Base-by-base conservation (phyloP, 2,797 vertebrate species). In the Sciurus carolinensis region DNA sequence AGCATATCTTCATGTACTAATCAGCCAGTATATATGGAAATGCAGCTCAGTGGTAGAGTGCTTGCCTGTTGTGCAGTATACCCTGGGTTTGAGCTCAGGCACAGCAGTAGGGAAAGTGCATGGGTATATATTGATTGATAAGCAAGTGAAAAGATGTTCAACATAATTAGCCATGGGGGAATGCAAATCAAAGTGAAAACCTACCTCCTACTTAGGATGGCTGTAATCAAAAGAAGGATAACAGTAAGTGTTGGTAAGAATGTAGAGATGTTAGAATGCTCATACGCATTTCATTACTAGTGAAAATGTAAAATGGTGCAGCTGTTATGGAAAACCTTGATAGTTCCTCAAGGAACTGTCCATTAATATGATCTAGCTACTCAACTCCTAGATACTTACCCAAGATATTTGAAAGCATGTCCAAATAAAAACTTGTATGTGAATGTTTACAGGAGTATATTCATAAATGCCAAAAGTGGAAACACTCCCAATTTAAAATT, bases 181-280 rank as follows among this genome's bases (percentile, higher is more conserved):
- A 83, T 93, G 52, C 44, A 89, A 95, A 84, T 91, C 36, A 90
- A 87, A 96, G 3, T 26, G n/a, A 89, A 73, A 57, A 80, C 59
- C 42, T 12, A 80, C 42, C 73, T 87, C 57, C 36, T 28, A 87
- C 30, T 39, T 64, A 83, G 76, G 39, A 84, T 75, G 44, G 44
- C 47, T 72, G 0, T 82, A 72, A 77, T 94, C 9, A 84, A 79
- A 81, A 87, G 82, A 39, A 80, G 4, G 69, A 64, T 18, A 69
- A 75, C 71, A 88, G 18, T 2, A 20, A 47, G 52, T 92, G 50
- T 80, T 79, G 39, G 66, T n/a, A 79, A 89, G 33, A 20, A 77
- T 80, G 10, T 88, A 44, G 50, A 82, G 50, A 92, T 69, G 81
- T 52, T 54, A 44, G 28, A 82, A 87, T 26, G 24, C 77, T 57